A percentile compares a stretch with the other conserved stretches of the same genome.
These are phyloP conservation scores for Caenorhabditis brenneri DNA, from an alignment of 1,140 invertebrate genomes.

Conservation along the genomic window DNA sequence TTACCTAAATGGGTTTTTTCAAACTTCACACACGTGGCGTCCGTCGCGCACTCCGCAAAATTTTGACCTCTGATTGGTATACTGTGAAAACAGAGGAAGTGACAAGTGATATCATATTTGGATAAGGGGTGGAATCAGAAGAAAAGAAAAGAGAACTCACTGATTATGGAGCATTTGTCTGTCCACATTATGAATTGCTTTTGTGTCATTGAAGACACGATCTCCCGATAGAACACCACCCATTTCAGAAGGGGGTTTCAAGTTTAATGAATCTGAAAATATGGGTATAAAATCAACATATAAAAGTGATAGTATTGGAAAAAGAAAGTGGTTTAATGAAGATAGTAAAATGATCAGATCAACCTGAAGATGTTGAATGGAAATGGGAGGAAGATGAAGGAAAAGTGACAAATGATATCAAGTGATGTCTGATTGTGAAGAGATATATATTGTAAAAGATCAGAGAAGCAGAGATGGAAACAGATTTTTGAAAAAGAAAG, in stretches of 20 bases:
- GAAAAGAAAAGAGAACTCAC: neutral
- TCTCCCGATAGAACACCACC: constrained; percentile 24
- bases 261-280: neutral
- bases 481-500: neutral
- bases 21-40: neutral
- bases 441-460: neutral
- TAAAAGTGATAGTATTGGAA: neutral
- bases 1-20: neutral
- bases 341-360: too few species aligned
- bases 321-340: too few species aligned
- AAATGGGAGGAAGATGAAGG: neutral
- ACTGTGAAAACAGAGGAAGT: neutral
- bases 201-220: constrained; percentile 1
- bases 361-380: neutral
- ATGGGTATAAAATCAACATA: neutral
- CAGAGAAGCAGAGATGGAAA: neutral
- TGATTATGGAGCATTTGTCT: constrained; percentile 30
- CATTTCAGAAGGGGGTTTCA: neutral
- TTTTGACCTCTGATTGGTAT: constrained; percentile 8
- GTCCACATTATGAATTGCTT: constrained; percentile 27
- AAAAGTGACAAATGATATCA: constrained; percentile 28
- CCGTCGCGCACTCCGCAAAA: neutral
- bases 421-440: constrained; percentile 18
- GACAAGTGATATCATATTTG: neutral
- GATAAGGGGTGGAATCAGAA: neutral